These are phyloP conservation scores for Papilio elwesi DNA, from an alignment of 2,888 invertebrate genomes.

Conservation along the genomic window DNA sequence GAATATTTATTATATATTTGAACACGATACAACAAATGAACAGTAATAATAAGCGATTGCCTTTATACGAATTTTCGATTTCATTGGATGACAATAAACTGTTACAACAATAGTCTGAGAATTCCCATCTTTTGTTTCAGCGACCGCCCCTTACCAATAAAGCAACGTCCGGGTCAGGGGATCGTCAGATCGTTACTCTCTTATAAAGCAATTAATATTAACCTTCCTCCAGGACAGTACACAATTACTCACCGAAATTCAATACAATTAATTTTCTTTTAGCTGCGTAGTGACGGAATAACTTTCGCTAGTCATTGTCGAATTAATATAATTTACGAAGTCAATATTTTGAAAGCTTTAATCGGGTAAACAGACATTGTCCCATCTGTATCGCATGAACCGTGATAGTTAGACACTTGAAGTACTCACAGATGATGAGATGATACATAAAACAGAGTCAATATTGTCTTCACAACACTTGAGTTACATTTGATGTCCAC, in stretches of 20 bases:
- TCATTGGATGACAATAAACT: constrained; percentile 27
- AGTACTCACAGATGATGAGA: too few relatives aligned
- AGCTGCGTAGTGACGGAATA: not conserved
- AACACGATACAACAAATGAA: not conserved
- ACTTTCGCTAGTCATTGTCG: constrained; percentile 6
- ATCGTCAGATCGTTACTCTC: constrained; percentile 35
- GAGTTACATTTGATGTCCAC: too few relatives aligned
- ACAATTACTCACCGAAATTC: constrained; percentile 36
- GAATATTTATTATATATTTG: too few relatives aligned
- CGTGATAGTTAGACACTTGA: too few relatives aligned
- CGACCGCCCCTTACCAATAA: constrained; percentile 34
- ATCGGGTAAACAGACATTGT: too few relatives aligned
- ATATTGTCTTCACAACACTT: too few relatives aligned
- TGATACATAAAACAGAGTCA: too few relatives aligned
- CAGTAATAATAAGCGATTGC: constrained; percentile 20
- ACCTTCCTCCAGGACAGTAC: constrained; percentile 29
- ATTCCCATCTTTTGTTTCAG: constrained; percentile 30
- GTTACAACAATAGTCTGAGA: constrained; percentile 30
- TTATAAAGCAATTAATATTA: constrained; percentile 39
- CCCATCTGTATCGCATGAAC: too few relatives aligned
- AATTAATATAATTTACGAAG: not conserved
- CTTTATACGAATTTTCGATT: constrained; percentile 20
- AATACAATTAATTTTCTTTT: constrained; percentile 24
- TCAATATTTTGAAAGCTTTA: too few relatives aligned
- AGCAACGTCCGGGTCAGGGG: constrained; percentile 32